phyloP scores from a whole-genome alignment of 2,888 invertebrate genomes.

The Megaustenia siamemsis region DNA sequence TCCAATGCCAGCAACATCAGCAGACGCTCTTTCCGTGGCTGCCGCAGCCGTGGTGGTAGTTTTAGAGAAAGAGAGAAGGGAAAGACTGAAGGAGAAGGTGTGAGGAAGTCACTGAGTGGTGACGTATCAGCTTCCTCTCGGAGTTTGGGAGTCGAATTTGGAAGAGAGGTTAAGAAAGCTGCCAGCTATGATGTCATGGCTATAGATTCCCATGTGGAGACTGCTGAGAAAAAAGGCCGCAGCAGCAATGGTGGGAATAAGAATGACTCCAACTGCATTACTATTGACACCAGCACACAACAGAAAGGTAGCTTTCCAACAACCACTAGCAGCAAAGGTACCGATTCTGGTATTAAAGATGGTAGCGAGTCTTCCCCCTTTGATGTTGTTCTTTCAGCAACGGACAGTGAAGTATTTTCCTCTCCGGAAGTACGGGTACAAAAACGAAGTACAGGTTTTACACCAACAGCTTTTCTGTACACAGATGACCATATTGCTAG shows the following conservation, averaged over 20 bases:
- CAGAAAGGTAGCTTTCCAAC: background rate
- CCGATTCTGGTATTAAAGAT: constrained; percentile 16
- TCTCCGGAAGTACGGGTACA: background rate
- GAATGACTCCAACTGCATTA: background rate
- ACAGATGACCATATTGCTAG: background rate
- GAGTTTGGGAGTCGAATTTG: constrained; percentile 39
- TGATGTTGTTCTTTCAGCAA: background rate
- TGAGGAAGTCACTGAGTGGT: constrained; percentile 48
- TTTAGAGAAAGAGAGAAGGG: constrained; percentile 43
- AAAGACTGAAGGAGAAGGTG: constrained; percentile 40
- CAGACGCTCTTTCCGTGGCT: constrained; percentile 36
- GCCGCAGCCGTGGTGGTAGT: constrained; percentile 48
- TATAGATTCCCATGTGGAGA: background rate
- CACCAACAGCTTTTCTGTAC: constrained; percentile 11
- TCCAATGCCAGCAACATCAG: constrained; percentile 55
- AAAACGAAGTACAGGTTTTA: constrained; percentile 23
- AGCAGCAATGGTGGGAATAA: background rate
- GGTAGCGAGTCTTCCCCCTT: background rate
- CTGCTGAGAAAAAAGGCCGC: background rate
- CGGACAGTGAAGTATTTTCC: constrained; percentile 14
- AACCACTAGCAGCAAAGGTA: background rate
- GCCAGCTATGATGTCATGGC: constrained; percentile 48
- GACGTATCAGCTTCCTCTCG: constrained; percentile 37
- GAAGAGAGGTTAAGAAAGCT: constrained; percentile 43
- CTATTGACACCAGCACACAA: background rate